Evolutionary conservation across 1,140 invertebrate species (phyloP), one percentile per base, ranked within the genome.

Genomic region (Drosophila watanabei): DNA sequence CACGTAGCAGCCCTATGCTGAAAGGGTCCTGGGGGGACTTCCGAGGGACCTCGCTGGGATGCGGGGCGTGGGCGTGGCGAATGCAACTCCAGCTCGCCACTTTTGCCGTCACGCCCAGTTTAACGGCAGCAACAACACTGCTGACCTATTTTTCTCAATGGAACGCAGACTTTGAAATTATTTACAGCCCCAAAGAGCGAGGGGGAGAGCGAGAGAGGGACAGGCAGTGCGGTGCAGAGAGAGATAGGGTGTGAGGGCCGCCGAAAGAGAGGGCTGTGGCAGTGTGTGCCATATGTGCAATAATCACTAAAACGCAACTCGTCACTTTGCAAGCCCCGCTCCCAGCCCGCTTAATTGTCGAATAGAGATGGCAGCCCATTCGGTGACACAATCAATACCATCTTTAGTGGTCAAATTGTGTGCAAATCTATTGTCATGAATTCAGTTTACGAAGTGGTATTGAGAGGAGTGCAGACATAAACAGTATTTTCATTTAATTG

Each of bases 71-170:
- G 80, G 46, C 68, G 81, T 65, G 59, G 79, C 76, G 41, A 61
- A 46, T 87, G 84, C 85, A 88, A 88, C 84, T 89, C 80, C 64
- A 78, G 85, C 79, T 89, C 77, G 77, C 85, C 84, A 89, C 77
- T 87, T 87, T 78, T 75, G 54, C 84, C 58, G 78, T 89, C 85
- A 88, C 85, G 85, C 85, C 85, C 85, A 88, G 72, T 85, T 88
- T 85, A 84, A 89, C 81, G 79, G 72, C 75, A 80, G 73, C 73
- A 77, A 54, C 68, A 73, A 80, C 65, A 70, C 82, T 75, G 82
- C 62, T 89, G 85, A 89, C 85, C 85, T 89, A 89, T 89, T 89
- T 88, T 89, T 70, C 41, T 69, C 51, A 43, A 61, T 69, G 64
- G 56, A 52, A 66, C 58, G 60, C 65, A 79, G 65, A 75, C 79